Base-by-base conservation (phyloP, 2,797 vertebrate genomes). In the Propithecus deckenii region DNA sequence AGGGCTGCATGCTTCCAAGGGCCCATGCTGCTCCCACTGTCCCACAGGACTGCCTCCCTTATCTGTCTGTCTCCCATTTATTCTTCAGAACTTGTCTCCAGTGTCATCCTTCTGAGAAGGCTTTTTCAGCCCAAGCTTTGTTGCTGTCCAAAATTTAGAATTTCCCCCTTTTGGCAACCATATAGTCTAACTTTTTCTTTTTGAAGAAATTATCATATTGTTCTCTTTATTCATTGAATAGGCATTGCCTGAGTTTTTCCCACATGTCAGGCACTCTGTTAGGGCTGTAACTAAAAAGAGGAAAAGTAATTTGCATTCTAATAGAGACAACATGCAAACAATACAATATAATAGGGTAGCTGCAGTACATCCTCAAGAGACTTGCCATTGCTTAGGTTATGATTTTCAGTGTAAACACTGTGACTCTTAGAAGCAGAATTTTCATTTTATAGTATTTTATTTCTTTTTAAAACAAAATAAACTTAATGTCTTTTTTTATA, bases 361-460 rank as follows among this genome's bases (percentile, higher is more conserved):
- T 61, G 12, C 9, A 10, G 15, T 14, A 28, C 65, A 55, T 28
- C n/a, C 78, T 89, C 59, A 57, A 43, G 7, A 52, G 5, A 12
- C 32, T 94, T 50, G 3, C 74, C 74, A 69, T 43, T 75, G 18
- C 35, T 59, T 72, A 35, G 55, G 20, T 75, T 67, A 20, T 52
- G 46, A 83, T 94, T 86, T 92, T 74, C 63, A 46, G 5, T 84
- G 5, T 80, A 72, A 83, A 97, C 91, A 52, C 11, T 81, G 9
- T 69, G 69, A 94, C 46, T 91, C 32, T 76, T 75, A 76, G 28
- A 90, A 80, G 52, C n/a, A 80, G 32, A 48, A 78, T 65, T 92
- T 95, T 89, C 38, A 89, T 57, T 89, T 93, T 93, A 79, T 15
- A 93, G 4, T 50, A 69, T 76, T 83, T 87, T 87, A 30, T 48